Evolutionary conservation across 2,888 invertebrate species (phyloP), one percentile per base, ranked within the genome.

Genomic region (Eubasilissa splendida): DNA sequence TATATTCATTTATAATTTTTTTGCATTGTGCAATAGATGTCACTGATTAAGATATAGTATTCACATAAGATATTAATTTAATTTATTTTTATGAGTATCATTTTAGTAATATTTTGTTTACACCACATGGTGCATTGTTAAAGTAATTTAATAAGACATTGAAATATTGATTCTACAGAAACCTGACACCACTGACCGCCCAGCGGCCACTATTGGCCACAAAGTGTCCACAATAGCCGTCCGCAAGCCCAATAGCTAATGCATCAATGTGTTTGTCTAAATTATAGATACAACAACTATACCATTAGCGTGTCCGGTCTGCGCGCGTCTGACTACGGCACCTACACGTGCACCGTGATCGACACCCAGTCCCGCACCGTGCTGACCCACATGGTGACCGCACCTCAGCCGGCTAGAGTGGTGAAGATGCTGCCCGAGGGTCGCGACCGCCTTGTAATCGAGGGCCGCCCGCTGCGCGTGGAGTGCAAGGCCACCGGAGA

Each of bases 401-500:
- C 86, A 8, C 80, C 76, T 14, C 77, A 80, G 66, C 84, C 85
- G 50, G 86, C 88, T 10, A 84, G 80, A 9, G 87, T 88, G 53
- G 84, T 83, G 3, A 79, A 82, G 14, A 79, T 87, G 14, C 83
- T 80, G 4, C 85, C 86, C 3, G 85, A 82, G 80, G 81, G 84
- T 84, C 84, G 66, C 3, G 58, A 60, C 5, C 59, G 83, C 31
- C 54, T 77, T 79, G 52, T 85, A 84, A 12, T 80, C 80, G 85
- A 86, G 77, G 89, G 89, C 10, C 87, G 87, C 7, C 85, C 87
- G 0, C 85, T 89, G 59, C 86, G 85, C 11, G 83, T 91, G 75
- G 86, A 86, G 9, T 91, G 91, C 84, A 85, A 85, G 14, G 89
- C 88, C 2, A 85, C 84, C 2, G 91, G 90, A 56, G 85, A 86